These are phyloP conservation scores for Microctonus aethiopoides DNA, from an alignment of 2,888 invertebrate genomes.

Conservation along the genomic window DNA sequence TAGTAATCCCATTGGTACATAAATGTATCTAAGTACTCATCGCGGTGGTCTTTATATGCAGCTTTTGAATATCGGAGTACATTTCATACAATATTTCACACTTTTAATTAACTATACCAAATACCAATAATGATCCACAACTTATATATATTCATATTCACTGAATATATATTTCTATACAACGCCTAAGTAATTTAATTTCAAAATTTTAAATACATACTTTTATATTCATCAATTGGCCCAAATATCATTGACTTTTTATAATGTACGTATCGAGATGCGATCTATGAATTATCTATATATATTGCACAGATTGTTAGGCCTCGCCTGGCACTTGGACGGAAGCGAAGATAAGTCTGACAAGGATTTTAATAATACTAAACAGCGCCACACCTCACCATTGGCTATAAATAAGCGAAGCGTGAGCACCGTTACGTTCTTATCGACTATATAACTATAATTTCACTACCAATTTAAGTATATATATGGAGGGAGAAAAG, in stretches of 20 bases:
- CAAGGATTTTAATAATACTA: constrained; percentile 43
- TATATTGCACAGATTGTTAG: not conserved
- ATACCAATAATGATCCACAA: no score
- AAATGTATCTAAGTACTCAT: not conserved
- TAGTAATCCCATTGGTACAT: no score
- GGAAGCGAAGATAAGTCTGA: constrained; percentile 39
- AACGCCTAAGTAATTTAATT: not conserved
- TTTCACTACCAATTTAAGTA: not conserved
- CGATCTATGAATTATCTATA: constrained; percentile 9
- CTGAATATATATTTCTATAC: no score
- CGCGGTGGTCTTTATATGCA: not conserved
- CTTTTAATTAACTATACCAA: no score
- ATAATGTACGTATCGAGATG: not conserved
- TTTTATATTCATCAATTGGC: not conserved
- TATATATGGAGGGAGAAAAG: no score
- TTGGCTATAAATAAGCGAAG: constrained; percentile 39
- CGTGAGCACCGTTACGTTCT: constrained; percentile 29
- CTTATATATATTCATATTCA: no score
- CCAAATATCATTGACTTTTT: not conserved
- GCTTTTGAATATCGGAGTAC: not conserved
- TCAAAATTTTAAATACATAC: not conserved
- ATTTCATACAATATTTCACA: not conserved
- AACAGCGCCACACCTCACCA: constrained; percentile 36
- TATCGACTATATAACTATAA: constrained; percentile 19
- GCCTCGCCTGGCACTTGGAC: constrained; percentile 20